phyloP scores from a whole-genome alignment of 2,113 vertebrate species.

The Seriola quinqueradiata region DNA sequence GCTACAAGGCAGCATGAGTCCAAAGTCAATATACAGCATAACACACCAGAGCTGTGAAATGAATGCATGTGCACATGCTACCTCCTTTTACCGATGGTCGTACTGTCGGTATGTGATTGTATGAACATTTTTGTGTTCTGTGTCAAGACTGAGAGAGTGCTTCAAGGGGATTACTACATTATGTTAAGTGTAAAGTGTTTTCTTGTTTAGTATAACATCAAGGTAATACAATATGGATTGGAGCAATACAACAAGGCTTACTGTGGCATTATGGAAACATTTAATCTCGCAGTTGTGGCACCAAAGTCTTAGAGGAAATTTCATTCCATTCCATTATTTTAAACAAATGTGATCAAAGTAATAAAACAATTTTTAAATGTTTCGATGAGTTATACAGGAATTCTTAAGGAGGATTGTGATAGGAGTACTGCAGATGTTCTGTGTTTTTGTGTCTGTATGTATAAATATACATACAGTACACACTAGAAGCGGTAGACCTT shows the following conservation, averaged over 20 bases:
- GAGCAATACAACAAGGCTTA: constrained; percentile 33
- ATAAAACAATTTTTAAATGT: background rate
- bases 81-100: background rate
- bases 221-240: constrained; percentile 8
- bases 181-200: constrained; percentile 32
- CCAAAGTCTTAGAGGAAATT: background rate
- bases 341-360: constrained; percentile 6
- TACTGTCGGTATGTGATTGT: background rate
- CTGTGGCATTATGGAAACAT: constrained; percentile 7
- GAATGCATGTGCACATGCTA: background rate
- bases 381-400: background rate
- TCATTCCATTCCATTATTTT: background rate
- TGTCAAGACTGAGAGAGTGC: background rate
- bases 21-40: constrained; percentile 44
- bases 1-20: constrained; percentile 34
- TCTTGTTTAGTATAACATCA: constrained; percentile 13
- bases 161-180: constrained; percentile 40
- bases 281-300: background rate
- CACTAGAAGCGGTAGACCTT: constrained; percentile 1
- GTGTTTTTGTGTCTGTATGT: background rate
- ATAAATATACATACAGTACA: constrained; percentile 4
- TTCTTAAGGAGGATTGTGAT: background rate
- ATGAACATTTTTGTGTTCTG: background rate
- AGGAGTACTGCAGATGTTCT: background rate
- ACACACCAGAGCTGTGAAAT: constrained; percentile 13